Percentiles rank a stretch among this genome's conserved stretches.
Conservation (phyloP, 2,888 invertebrate genomes). For the Unio pictorum region DNA sequence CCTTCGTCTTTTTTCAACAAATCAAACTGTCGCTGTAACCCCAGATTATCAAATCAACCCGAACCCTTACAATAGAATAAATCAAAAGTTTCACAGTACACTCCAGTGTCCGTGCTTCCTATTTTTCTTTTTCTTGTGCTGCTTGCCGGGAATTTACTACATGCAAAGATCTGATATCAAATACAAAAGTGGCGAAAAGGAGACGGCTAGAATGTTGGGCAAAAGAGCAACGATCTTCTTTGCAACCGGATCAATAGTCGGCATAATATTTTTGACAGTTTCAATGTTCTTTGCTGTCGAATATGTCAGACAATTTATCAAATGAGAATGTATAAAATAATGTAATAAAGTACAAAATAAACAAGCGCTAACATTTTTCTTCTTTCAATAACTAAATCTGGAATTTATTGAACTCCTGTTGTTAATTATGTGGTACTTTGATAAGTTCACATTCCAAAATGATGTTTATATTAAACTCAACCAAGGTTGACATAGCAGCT, state of each 20-base stretch:
- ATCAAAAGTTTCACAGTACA: constrained; percentile 45
- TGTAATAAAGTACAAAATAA: too few relatives aligned
- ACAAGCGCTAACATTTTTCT: too few relatives aligned
- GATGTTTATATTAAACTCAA: too few relatives aligned
- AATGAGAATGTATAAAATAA: background rate
- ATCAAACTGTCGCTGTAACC: constrained; percentile 6
- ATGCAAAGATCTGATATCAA: constrained; percentile 48
- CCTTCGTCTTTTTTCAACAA: constrained; percentile 20
- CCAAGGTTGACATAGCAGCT: too few relatives aligned
- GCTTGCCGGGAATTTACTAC: constrained; percentile 46
- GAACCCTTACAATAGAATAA: constrained; percentile 50
- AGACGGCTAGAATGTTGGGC: constrained; percentile 32
- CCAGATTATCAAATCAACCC: constrained; percentile 36
- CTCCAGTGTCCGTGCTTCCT: constrained; percentile 52
- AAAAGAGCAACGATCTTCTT: constrained; percentile 38
- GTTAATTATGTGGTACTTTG: too few relatives aligned
- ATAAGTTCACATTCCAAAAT: too few relatives aligned
- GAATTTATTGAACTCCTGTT: too few relatives aligned
- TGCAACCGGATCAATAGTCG: constrained; percentile 36
- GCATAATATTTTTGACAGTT: constrained; percentile 31
- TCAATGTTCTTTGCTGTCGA: constrained; percentile 37
- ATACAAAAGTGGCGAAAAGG: constrained; percentile 40
- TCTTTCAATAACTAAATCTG: too few relatives aligned
- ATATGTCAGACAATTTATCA: constrained; percentile 30
- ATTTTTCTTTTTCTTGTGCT: constrained; percentile 55